Conservation (phyloP, 2,888 invertebrate species). For the Ctena decussata region DNA sequence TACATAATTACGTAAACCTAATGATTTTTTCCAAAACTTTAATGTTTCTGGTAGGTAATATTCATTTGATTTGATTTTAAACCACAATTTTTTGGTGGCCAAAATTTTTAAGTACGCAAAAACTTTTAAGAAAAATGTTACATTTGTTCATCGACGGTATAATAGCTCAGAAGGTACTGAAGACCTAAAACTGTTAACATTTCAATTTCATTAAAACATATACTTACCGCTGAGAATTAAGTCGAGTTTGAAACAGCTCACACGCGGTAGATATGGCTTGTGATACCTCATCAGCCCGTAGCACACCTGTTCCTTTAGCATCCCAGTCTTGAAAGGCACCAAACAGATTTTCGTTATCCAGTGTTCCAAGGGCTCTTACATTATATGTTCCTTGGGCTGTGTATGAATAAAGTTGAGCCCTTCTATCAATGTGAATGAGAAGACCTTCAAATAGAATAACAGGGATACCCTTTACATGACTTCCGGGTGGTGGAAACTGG, state of each 20-base stretch:
- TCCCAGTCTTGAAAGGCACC: slow-evolving; percentile 3
- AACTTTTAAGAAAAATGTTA: too few relatives aligned
- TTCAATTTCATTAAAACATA: too few relatives aligned
- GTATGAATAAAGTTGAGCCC: slow-evolving; percentile 17
- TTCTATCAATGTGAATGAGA: slow-evolving; percentile 44
- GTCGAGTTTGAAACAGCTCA: background rate
- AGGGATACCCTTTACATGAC: slow-evolving; percentile 38
- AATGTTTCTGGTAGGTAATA: too few relatives aligned
- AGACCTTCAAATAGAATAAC: slow-evolving; percentile 48
- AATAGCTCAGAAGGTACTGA: too few relatives aligned
- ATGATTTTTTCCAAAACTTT: too few relatives aligned
- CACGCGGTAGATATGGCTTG: background rate
- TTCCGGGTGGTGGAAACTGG: slow-evolving; percentile 5
- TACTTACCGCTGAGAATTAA: background rate
- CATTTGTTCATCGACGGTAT: too few relatives aligned
- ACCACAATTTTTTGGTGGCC: too few relatives aligned
- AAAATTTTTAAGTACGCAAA: too few relatives aligned
- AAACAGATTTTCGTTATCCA: slow-evolving; percentile 48
- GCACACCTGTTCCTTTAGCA: background rate
- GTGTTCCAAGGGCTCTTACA: slow-evolving; percentile 26
- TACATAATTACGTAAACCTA: too few relatives aligned
- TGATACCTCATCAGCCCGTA: background rate
- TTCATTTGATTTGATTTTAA: too few relatives aligned
- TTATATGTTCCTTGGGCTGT: slow-evolving; percentile 20
- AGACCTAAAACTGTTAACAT: too few relatives aligned